Evolutionary conservation across 2,113 vertebrate genomes (phyloP).

Genomic region (Malurus alboscapulatus): DNA sequence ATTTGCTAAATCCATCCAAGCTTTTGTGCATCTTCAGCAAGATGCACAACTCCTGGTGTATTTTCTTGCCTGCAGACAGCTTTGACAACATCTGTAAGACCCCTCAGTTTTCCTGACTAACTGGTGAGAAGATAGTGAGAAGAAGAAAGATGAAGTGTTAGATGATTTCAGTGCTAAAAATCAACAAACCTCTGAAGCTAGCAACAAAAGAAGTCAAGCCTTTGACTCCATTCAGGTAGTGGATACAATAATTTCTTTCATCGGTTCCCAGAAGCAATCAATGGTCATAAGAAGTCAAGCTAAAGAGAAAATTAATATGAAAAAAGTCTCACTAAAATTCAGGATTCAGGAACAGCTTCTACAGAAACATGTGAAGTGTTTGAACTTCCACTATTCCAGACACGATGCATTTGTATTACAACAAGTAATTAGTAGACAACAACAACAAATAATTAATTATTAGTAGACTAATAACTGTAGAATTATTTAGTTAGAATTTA

Average conservation of each 20-base stretch:
- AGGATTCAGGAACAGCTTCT: background rate
- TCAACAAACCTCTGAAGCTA: background rate
- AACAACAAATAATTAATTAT: background rate
- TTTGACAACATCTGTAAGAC: constrained; percentile 1
- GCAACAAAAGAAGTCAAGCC: background rate
- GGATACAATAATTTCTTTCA: background rate
- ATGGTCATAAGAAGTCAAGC: background rate
- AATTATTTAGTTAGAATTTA: background rate
- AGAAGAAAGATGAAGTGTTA: constrained; percentile 3
- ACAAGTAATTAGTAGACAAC: background rate
- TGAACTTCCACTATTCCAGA: background rate
- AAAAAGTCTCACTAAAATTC: background rate
- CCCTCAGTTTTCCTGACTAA: background rate
- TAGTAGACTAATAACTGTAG: background rate
- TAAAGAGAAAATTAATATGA: background rate
- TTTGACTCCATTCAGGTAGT: background rate
- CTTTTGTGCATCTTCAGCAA: background rate
- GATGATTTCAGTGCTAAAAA: background rate
- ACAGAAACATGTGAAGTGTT: background rate
- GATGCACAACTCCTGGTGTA: background rate
- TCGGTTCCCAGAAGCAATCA: background rate
- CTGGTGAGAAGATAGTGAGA: background rate
- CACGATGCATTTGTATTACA: background rate
- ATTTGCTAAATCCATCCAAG: too few relatives aligned
- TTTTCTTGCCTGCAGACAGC: background rate